Conservation (phyloP, 1,140 invertebrate species). For the Euwallacea similis region DNA sequence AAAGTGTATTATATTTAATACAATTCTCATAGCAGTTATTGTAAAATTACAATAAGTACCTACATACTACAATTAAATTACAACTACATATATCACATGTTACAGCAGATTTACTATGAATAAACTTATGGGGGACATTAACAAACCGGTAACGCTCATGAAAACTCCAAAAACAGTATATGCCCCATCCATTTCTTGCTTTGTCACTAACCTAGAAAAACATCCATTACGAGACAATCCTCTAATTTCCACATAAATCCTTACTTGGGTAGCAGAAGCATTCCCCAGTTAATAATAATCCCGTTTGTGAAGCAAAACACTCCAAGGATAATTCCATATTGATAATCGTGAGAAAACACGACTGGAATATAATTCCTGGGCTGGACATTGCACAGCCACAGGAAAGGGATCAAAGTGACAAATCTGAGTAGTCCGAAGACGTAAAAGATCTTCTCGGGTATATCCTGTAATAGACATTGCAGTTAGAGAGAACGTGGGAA, state of each 20-base stretch:
- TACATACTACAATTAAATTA: too few species aligned
- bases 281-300: constrained; percentile 80
- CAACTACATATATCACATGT: constrained; percentile 40
- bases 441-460: constrained; percentile 48
- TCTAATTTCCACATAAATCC: neutral
- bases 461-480: constrained; percentile 1
- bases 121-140: constrained; percentile 75
- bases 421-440: constrained; percentile 58
- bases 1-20: too few species aligned
- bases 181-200: constrained; percentile 79
- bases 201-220: constrained; percentile 68
- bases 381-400: constrained; percentile 85
- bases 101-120: constrained; percentile 72
- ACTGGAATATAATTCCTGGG: constrained; percentile 75
- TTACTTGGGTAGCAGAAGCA: constrained; percentile 84
- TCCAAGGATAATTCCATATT: constrained; percentile 78
- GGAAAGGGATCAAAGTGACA: constrained; percentile 71
- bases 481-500: neutral
- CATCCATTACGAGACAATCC: neutral
- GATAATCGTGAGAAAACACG: constrained; percentile 75
- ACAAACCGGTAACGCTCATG: constrained; percentile 75
- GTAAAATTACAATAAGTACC: too few species aligned
- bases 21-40: too few species aligned
- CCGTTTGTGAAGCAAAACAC: constrained; percentile 84
- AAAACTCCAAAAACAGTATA: constrained; percentile 82